phyloP scores from a whole-genome alignment of 1,140 invertebrate genomes.

The Parasteatoda tepidariorum region DNA sequence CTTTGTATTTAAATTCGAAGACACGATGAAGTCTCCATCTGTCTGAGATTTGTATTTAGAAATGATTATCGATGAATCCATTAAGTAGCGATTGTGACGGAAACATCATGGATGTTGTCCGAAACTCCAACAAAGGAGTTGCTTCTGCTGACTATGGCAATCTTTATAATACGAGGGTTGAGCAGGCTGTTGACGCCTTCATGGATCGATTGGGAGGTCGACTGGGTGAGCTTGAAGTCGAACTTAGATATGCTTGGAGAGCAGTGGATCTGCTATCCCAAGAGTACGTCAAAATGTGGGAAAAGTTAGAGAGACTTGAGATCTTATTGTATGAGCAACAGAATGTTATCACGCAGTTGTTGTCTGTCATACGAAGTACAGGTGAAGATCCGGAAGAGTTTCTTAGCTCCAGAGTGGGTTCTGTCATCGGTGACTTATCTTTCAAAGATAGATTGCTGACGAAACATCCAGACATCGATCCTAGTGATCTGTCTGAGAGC shows the following conservation, averaged over 20 bases:
- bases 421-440: slow-evolving; percentile 12
- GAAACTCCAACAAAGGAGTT: slow-evolving; percentile 30
- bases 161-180: slow-evolving; percentile 44
- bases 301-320: slow-evolving; percentile 90
- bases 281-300: slow-evolving; percentile 95
- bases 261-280: slow-evolving; percentile 89
- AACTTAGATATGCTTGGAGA: slow-evolving; percentile 90
- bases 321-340: slow-evolving; percentile 89
- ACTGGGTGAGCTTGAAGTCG: slow-evolving; percentile 84
- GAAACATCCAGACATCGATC: slow-evolving; percentile 25
- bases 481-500: slow-evolving; percentile 38
- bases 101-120: slow-evolving; percentile 42
- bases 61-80: not conserved
- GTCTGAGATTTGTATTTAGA: not conserved
- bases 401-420: not conserved
- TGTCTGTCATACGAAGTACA: slow-evolving; percentile 69
- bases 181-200: slow-evolving; percentile 67
- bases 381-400: slow-evolving; percentile 44
- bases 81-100: not conserved
- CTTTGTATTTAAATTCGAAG: not conserved
- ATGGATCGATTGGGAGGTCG: slow-evolving; percentile 89
- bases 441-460: slow-evolving; percentile 15
- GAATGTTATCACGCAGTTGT: slow-evolving; percentile 87
- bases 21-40: not conserved
- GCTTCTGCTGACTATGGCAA: slow-evolving; percentile 7